Conservation (phyloP, 2,113 vertebrate species). For the Zingel zingel region DNA sequence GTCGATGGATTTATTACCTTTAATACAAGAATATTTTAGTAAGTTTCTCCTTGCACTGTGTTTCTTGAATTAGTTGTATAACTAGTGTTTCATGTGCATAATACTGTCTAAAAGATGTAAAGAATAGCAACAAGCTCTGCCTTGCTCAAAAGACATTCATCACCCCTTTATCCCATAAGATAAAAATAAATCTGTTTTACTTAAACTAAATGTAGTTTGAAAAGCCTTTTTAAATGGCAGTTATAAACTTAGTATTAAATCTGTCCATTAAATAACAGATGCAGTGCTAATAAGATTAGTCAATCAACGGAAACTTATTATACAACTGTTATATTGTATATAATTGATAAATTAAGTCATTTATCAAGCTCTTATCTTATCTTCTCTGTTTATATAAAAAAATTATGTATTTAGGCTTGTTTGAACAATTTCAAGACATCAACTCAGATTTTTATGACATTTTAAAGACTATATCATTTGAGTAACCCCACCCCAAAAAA, state of each 20-base stretch:
- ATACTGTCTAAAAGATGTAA: neutral
- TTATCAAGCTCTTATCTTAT: too few relatives aligned
- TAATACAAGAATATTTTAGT: constrained; percentile 80
- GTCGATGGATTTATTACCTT: constrained; percentile 85
- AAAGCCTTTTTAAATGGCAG: too few relatives aligned
- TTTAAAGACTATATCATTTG: neutral
- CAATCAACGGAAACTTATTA: neutral
- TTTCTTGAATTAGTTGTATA: neutral
- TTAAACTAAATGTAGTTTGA: neutral
- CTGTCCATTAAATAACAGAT: neutral
- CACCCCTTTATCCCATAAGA: neutral
- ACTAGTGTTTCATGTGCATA: neutral
- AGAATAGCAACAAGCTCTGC: neutral
- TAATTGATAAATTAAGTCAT: too few relatives aligned
- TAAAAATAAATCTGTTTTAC: neutral
- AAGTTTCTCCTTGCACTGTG: constrained; percentile 62
- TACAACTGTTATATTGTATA: too few relatives aligned
- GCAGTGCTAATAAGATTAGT: neutral
- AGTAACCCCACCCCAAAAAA: neutral
- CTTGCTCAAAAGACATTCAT: neutral
- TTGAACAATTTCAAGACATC: neutral
- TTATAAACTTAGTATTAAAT: neutral
- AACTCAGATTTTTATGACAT: neutral
- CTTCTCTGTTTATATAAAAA: neutral
- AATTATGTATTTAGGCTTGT: neutral